Percentiles rank a stretch among this genome's conserved stretches.
These are phyloP conservation scores for Eupithecia centaureata DNA, from an alignment of 2,888 invertebrate species.

Conservation along the genomic window DNA sequence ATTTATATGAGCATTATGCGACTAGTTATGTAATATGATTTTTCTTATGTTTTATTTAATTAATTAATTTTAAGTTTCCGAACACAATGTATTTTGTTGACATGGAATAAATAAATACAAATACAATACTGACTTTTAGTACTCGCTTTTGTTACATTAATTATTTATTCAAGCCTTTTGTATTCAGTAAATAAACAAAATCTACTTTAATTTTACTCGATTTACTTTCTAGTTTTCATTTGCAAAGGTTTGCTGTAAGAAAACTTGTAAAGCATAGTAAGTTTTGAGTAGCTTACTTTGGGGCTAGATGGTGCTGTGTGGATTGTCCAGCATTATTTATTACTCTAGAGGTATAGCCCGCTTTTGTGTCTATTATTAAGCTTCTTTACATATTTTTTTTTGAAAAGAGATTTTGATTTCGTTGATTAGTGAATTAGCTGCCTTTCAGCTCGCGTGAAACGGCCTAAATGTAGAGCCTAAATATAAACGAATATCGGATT, in stretches of 20 bases:
- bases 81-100: no score
- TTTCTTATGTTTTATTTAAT: no score
- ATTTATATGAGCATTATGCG: no score
- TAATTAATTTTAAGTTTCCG: no score
- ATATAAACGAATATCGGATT: slow-evolving; percentile 36
- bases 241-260: neutral
- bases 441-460: slow-evolving; percentile 9
- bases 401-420: neutral
- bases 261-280: neutral
- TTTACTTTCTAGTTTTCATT: neutral
- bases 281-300: no score
- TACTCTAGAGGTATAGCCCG: no score
- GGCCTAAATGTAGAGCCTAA: slow-evolving; percentile 16
- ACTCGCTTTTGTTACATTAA: slow-evolving; percentile 9
- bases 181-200: neutral
- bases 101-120: no score
- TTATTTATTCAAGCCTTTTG: neutral
- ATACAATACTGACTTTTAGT: slow-evolving; percentile 6
- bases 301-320: no score
- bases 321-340: no score
- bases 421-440: neutral
- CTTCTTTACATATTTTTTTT: neutral
- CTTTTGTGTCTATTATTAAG: neutral
- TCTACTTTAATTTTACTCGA: neutral
- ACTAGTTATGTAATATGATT: no score